These are phyloP conservation scores for cattle (Bos taurus) DNA, from an alignment of 2,113 vertebrate genomes.

Conservation along the genomic window ARS-UCD2.0 NC_037328.1:124898001-124898500, in stretches of 20 bases:
- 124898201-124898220: neutral
- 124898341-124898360: neutral
- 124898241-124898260: neutral
- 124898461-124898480: too few species aligned
- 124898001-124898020: neutral
- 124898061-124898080: neutral
- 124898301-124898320: neutral
- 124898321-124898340: neutral
- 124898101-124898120: neutral
- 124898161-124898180: neutral
- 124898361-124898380: neutral
- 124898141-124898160: neutral
- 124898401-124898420: neutral
- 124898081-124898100: neutral
- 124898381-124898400: neutral
- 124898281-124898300: neutral
- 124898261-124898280: neutral
- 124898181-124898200: neutral
- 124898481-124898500: too few species aligned
- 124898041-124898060: neutral
- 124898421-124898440: too few species aligned
- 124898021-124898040: neutral
- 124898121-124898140: neutral
- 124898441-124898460: too few species aligned
- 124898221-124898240: neutral